phyloP scores from a whole-genome alignment of 2,113 vertebrate species.

The Addax nasomaculatus region DNA sequence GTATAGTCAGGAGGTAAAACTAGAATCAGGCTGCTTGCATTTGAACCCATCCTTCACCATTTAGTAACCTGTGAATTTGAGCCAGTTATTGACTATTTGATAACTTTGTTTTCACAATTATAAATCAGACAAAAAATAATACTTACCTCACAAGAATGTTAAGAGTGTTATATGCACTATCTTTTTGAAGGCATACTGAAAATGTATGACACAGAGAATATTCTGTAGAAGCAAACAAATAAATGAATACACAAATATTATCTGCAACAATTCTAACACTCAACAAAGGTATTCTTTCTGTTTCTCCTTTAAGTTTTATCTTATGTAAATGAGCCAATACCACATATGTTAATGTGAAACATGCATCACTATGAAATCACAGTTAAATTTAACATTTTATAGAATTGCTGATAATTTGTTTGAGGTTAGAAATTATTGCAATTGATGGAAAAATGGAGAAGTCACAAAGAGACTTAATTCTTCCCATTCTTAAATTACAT shows the following conservation, averaged over 20 bases:
- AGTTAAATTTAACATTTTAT: background rate
- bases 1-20: background rate
- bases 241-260: background rate
- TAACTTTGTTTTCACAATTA: background rate
- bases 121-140: background rate
- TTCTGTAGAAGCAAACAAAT: background rate
- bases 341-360: background rate
- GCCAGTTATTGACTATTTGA: background rate
- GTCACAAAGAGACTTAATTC: background rate
- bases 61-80: background rate
- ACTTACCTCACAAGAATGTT: background rate
- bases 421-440: background rate
- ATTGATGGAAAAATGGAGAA: background rate
- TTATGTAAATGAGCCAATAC: background rate
- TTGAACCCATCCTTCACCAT: background rate
- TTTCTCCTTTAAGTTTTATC: background rate
- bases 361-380: background rate
- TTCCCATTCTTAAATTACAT: background rate
- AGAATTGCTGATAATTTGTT: background rate
- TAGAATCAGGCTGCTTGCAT: background rate
- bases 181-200: background rate
- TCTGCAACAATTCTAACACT: background rate
- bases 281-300: background rate
- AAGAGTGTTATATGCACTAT: background rate
- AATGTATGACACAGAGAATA: background rate